Conservation (phyloP, 2,888 invertebrate genomes). For the Dicranocentrus wangi region DNA sequence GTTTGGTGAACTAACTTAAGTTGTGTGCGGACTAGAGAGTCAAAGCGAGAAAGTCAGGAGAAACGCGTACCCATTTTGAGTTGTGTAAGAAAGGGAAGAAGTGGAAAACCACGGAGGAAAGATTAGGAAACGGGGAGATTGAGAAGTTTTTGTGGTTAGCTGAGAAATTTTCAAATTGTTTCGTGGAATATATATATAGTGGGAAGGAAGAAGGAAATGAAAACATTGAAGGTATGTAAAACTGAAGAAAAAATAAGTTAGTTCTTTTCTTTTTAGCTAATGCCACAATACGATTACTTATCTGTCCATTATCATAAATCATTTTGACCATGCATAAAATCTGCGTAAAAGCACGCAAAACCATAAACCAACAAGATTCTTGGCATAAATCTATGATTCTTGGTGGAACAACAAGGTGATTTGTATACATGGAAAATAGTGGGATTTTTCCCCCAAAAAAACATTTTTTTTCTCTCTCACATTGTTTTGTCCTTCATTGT, state of each 20-base stretch:
- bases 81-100: not conserved
- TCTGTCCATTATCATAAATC: not conserved
- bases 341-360: conserved; percentile 8
- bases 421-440: no score
- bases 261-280: no score
- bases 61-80: not conserved
- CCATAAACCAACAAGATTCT: conserved; percentile 1
- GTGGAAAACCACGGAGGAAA: conserved; percentile 19
- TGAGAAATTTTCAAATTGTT: conserved; percentile 1
- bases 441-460: no score
- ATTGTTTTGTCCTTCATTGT: no score
- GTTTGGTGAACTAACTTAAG: not conserved
- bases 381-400: no score
- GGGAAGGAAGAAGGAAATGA: no score
- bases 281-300: not conserved
- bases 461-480: no score
- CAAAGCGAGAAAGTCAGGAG: not conserved
- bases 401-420: no score
- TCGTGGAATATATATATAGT: no score
- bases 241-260: no score
- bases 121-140: conserved; percentile 24
- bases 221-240: no score
- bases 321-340: not conserved
- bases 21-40: not conserved
- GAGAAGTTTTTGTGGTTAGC: conserved; percentile 42